These are phyloP conservation scores for Dicycla oo DNA, from an alignment of 2,888 invertebrate species.

Conservation along the genomic window DNA sequence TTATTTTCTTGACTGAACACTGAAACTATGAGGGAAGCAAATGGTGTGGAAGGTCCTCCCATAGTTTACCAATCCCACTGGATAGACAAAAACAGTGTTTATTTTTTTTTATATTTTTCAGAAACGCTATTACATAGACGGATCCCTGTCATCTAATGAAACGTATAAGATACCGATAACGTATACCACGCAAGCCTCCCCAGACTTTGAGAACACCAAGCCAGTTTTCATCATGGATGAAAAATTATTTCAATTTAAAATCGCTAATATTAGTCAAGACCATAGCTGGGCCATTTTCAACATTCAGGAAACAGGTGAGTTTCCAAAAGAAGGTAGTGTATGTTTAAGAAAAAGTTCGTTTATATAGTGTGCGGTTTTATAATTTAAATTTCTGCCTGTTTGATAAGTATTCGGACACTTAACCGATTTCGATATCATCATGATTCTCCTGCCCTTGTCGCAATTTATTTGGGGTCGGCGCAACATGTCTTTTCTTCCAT, in stretches of 20 bases:
- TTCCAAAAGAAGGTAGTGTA: neutral
- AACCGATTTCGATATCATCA: too few species aligned
- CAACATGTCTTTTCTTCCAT: too few species aligned
- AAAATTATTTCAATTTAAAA: constrained; percentile 67
- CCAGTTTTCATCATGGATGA: constrained; percentile 81
- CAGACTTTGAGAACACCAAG: constrained; percentile 78
- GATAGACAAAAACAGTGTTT: too few species aligned
- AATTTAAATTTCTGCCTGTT: neutral
- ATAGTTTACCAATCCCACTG: too few species aligned
- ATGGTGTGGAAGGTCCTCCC: too few species aligned
- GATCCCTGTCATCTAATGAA: constrained; percentile 76
- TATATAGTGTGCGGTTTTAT: neutral
- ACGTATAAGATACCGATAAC: constrained; percentile 86
- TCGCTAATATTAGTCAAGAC: constrained; percentile 72
- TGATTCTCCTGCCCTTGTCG: too few species aligned
- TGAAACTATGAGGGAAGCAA: too few species aligned
- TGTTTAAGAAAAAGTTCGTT: neutral
- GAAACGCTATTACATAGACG: constrained; percentile 83
- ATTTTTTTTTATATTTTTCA: too few species aligned
- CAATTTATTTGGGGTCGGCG: too few species aligned
- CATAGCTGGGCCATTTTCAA: constrained; percentile 91
- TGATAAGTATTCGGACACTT: too few species aligned
- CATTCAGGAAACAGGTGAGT: constrained; percentile 90
- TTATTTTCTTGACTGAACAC: too few species aligned
- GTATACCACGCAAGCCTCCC: constrained; percentile 74